Evolutionary conservation across 2,113 vertebrate species (phyloP).

Genomic region (Amia ocellicauda): DNA sequence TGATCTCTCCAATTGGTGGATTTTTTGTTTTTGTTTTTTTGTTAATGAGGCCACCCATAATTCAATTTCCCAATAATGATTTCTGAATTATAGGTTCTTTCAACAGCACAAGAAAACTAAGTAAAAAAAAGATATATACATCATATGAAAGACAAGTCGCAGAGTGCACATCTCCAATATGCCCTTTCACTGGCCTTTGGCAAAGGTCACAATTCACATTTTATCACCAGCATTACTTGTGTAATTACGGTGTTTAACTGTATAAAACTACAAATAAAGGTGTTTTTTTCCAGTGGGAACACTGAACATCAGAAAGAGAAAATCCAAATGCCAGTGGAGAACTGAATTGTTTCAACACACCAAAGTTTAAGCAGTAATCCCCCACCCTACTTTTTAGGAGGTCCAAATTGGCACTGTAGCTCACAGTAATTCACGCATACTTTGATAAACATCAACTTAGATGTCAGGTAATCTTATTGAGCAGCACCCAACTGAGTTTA

Average conservation of each 20-base stretch:
- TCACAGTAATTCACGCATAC: no score
- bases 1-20: slow-evolving; percentile 30
- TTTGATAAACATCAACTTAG: no score
- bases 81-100: slow-evolving; percentile 22
- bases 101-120: slow-evolving; percentile 21
- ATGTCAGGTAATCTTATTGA: no score
- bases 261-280: not conserved
- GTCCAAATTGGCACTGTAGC: no score
- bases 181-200: slow-evolving; percentile 25
- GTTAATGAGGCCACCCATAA: slow-evolving; percentile 36
- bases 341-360: not conserved
- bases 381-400: no score
- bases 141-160: slow-evolving; percentile 19
- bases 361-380: no score
- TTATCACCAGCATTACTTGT: not conserved
- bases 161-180: slow-evolving; percentile 30
- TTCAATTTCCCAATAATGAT: slow-evolving; percentile 32
- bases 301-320: slow-evolving; percentile 1
- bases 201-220: slow-evolving; percentile 16
- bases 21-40: slow-evolving; percentile 9
- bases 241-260: not conserved
- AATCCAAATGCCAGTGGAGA: not conserved
- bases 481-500: no score
- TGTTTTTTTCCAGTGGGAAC: slow-evolving; percentile 8
- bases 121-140: no score